These are phyloP conservation scores for Lordiphosa clarofinis DNA, from an alignment of 1,140 invertebrate genomes.

Conservation along the genomic window DNA sequence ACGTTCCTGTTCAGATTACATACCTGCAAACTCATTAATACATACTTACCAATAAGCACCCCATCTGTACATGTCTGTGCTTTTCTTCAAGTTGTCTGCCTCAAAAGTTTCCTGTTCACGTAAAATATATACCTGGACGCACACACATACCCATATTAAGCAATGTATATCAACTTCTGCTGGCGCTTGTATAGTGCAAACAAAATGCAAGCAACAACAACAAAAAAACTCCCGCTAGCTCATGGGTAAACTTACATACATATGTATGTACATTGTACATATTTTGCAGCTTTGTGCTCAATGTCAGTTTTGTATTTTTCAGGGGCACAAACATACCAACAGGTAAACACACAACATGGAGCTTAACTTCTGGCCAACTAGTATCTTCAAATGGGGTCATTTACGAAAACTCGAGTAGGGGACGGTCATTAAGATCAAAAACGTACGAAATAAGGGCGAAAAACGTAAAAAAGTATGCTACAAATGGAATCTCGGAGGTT, in stretches of 20 bases:
- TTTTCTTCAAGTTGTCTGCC: conserved; percentile 40
- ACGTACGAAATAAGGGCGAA: neutral
- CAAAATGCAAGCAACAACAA: conserved; percentile 22
- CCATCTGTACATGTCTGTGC: conserved; percentile 7
- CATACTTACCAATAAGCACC: neutral
- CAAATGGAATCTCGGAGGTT: conserved; percentile 45
- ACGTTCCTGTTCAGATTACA: too few relatives aligned
- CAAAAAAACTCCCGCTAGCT: neutral
- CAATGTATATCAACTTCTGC: conserved; percentile 14
- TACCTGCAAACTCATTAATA: too few relatives aligned
- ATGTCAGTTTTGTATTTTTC: conserved; percentile 41
- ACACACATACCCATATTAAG: conserved; percentile 19
- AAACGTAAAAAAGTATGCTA: conserved; percentile 44
- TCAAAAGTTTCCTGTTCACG: conserved; percentile 42
- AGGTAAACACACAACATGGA: conserved; percentile 32
- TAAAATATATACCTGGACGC: conserved; percentile 33
- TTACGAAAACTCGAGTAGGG: conserved; percentile 46
- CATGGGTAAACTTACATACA: conserved; percentile 39
- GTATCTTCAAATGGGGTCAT: conserved; percentile 54
- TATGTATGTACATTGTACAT: too few relatives aligned
- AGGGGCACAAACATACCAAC: conserved; percentile 46
- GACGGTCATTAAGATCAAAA: conserved; percentile 40
- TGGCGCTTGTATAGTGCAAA: conserved; percentile 40
- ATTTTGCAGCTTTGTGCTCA: conserved; percentile 39
- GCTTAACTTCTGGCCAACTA: conserved; percentile 7